These are phyloP conservation scores for Cephalopachus bancanus DNA, from an alignment of 2,797 vertebrate genomes.

Conservation along the genomic window DNA sequence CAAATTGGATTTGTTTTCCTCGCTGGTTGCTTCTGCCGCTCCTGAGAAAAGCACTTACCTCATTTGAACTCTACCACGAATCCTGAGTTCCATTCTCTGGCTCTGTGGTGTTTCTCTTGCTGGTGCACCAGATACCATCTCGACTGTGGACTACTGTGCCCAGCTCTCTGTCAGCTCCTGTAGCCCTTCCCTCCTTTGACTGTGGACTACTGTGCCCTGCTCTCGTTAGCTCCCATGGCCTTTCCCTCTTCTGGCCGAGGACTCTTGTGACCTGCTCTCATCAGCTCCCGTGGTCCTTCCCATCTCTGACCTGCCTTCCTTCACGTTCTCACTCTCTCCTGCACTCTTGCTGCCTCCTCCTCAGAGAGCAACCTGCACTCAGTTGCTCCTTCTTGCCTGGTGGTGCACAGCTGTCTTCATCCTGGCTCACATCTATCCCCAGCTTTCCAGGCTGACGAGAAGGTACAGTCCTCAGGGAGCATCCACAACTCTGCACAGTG, in stretches of 20 bases:
- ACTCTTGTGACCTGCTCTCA: no score
- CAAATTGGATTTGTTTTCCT: not conserved
- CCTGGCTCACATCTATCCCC: not conserved
- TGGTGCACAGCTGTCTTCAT: not conserved
- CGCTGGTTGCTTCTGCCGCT: not conserved
- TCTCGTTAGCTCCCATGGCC: no score
- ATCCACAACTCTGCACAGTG: not conserved
- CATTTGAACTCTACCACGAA: not conserved
- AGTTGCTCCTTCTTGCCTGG: not conserved
- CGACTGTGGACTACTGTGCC: no score
- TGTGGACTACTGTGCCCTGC: no score
- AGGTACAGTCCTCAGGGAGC: not conserved
- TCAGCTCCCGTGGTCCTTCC: not conserved
- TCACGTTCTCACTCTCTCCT: not conserved
- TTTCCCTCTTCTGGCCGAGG: no score
- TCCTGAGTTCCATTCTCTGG: not conserved
- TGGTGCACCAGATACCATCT: no score
- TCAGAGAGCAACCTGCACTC: not conserved
- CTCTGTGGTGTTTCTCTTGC: not conserved
- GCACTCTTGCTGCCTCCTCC: not conserved
- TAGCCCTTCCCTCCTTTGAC: no score
- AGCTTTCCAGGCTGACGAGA: no score
- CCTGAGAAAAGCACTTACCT: not conserved
- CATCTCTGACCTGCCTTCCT: not conserved
- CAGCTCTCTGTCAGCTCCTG: no score